These are phyloP conservation scores for Serripes groenlandicus DNA, from an alignment of 2,888 invertebrate genomes.

Conservation along the genomic window DNA sequence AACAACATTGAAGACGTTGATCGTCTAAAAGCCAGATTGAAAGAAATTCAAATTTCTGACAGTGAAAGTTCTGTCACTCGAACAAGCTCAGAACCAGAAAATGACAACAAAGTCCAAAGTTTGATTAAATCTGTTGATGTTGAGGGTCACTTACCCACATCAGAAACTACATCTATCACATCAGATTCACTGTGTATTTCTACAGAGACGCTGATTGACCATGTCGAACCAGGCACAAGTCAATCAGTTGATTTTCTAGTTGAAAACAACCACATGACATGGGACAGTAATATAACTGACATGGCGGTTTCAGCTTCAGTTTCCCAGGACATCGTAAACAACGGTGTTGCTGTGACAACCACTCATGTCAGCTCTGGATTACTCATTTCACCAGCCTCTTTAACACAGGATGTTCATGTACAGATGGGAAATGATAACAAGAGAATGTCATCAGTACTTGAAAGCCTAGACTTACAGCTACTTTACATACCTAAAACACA, in stretches of 20 bases:
- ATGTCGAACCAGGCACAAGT: constrained; percentile 30
- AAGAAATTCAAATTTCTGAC: constrained; percentile 34
- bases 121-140: not conserved
- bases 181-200: constrained; percentile 58
- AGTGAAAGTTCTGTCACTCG: not conserved
- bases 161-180: constrained; percentile 6
- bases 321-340: constrained; percentile 32
- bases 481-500: constrained; percentile 83
- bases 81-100: constrained; percentile 2
- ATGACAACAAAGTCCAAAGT: constrained; percentile 1
- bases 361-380: constrained; percentile 73
- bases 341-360: constrained; percentile 50
- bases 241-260: not conserved
- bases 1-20: constrained; percentile 73
- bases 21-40: constrained; percentile 69
- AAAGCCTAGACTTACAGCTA: constrained; percentile 81
- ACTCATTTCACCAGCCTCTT: constrained; percentile 77
- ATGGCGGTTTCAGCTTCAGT: constrained; percentile 16
- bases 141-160: not conserved
- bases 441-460: constrained; percentile 81
- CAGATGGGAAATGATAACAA: constrained; percentile 76
- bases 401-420: constrained; percentile 79
- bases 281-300: not conserved
- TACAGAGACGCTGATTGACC: constrained; percentile 66
- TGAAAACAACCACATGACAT: not conserved